phyloP scores from a whole-genome alignment of 1,140 invertebrate species.

The Metaphire vulgaris region DNA sequence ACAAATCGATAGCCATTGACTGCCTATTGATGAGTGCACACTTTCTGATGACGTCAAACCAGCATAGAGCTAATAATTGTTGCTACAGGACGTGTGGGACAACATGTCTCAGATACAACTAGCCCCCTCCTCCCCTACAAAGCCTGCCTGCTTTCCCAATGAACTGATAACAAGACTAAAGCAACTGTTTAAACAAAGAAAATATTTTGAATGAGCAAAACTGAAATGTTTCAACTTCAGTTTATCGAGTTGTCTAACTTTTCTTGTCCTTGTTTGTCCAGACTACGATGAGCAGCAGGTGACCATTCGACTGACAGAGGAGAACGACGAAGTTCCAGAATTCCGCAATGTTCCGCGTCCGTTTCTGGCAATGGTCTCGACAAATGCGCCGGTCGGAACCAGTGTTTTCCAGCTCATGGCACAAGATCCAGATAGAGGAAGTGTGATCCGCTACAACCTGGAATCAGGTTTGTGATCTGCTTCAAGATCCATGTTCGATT shows the following conservation, averaged over 20 bases:
- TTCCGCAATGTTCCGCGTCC: slow-evolving; percentile 27
- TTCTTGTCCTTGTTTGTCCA: slow-evolving; percentile 4
- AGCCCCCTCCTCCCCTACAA: too few relatives aligned
- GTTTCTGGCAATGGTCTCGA: slow-evolving; percentile 29
- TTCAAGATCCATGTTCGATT: too few relatives aligned
- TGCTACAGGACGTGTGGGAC: too few relatives aligned
- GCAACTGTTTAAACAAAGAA: too few relatives aligned
- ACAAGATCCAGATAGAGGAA: slow-evolving; percentile 27
- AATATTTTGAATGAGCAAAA: too few relatives aligned
- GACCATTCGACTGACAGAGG: slow-evolving; percentile 22
- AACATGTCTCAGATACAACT: too few relatives aligned
- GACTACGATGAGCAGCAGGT: slow-evolving; percentile 24
- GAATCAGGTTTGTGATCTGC: slow-evolving; percentile 30
- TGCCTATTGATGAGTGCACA: too few relatives aligned
- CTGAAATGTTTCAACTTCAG: neutral
- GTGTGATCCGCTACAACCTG: slow-evolving; percentile 17
- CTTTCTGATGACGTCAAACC: too few relatives aligned
- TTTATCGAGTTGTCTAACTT: neutral
- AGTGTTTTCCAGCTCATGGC: slow-evolving; percentile 27
- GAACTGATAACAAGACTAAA: too few relatives aligned
- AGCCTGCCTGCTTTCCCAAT: too few relatives aligned
- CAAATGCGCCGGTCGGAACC: slow-evolving; percentile 26
- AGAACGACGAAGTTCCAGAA: slow-evolving; percentile 29
- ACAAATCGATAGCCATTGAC: too few relatives aligned
- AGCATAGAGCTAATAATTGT: too few relatives aligned